Conservation (phyloP, 2,113 vertebrate species). For the Oceanites oceanicus region DNA sequence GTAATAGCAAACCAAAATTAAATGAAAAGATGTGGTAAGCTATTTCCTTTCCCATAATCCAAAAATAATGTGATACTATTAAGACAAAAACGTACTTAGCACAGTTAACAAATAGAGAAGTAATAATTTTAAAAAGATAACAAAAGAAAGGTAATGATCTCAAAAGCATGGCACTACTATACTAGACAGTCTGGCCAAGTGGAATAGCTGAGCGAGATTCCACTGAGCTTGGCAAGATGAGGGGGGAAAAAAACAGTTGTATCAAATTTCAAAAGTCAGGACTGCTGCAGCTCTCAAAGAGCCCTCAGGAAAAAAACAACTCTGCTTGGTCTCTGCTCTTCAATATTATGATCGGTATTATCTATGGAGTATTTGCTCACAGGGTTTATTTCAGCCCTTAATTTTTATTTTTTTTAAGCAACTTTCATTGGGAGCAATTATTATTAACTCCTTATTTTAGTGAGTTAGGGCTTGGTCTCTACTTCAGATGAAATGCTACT, state of each 20-base stretch:
- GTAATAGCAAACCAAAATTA: not conserved
- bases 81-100: not conserved
- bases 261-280: slow-evolving; percentile 32
- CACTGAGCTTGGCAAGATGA: not conserved
- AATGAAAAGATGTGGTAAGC: not conserved
- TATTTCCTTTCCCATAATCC: not conserved
- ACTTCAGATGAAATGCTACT: not conserved
- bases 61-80: not conserved
- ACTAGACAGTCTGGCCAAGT: not conserved
- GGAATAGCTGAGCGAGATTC: not conserved
- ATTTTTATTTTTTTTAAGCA: not conserved
- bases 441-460: not conserved
- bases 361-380: not conserved
- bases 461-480: not conserved
- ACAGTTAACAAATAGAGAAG: not conserved
- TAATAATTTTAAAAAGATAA: not conserved
- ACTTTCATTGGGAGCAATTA: not conserved
- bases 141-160: not conserved
- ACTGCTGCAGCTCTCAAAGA: not conserved
- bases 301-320: not conserved
- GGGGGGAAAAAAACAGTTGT: not conserved
- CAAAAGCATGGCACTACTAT: not conserved
- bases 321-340: not conserved
- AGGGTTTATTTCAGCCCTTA: not conserved
- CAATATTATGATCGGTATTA: not conserved